phyloP scores from a whole-genome alignment of 53 echinoderm and acorn worm species.

The Luidia sarsii region DNA sequence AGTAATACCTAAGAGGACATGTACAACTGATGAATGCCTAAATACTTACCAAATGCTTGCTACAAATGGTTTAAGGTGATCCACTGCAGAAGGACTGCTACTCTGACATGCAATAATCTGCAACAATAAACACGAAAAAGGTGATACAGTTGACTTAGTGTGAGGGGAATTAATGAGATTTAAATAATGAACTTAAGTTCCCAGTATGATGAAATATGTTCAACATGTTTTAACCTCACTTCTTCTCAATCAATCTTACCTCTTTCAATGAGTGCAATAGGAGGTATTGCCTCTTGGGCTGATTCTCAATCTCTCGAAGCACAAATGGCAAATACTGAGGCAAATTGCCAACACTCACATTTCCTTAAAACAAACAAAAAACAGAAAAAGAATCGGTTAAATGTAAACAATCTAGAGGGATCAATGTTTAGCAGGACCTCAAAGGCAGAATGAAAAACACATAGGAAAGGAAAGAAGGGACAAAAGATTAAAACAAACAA shows the following conservation, averaged over 20 bases:
- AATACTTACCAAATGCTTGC: constrained; percentile 92
- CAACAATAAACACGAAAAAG: constrained; percentile 1
- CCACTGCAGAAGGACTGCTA: constrained; percentile 67
- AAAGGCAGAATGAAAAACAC: no score
- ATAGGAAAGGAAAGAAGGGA: no score
- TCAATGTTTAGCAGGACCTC: no score
- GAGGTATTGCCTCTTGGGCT: constrained; percentile 96
- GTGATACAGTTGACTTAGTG: no score
- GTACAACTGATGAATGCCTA: no score
- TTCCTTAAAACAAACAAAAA: constrained; percentile 70
- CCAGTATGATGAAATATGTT: no score
- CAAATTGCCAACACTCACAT: constrained; percentile 96
- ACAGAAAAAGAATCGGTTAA: not conserved
- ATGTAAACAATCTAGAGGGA: not conserved
- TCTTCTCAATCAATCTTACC: constrained; percentile 54
- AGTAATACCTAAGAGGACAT: no score
- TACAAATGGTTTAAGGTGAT: constrained; percentile 90
- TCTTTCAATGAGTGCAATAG: constrained; percentile 96
- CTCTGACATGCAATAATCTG: constrained; percentile 97
- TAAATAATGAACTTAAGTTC: no score
- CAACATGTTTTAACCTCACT: no score
- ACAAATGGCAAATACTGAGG: constrained; percentile 97
- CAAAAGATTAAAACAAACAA: no score
- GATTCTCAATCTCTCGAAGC: constrained; percentile 88
- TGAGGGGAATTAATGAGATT: no score